Evolutionary conservation across 92 coral and sea anemone species (phyloP).

Genomic region (Epizoanthus stellaris): DNA sequence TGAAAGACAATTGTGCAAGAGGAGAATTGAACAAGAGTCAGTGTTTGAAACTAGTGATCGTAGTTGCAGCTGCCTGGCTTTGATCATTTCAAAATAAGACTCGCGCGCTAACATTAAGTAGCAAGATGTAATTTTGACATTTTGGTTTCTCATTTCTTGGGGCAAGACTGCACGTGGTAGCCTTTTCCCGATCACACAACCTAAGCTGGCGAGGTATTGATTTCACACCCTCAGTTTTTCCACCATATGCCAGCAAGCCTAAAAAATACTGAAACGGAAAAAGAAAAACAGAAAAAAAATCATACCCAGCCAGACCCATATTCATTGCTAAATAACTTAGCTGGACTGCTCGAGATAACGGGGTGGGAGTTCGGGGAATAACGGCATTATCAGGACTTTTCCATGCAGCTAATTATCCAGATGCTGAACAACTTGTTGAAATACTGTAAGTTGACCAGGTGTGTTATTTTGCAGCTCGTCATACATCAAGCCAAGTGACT

Average conservation of each 20-base stretch:
- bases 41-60: too few species aligned
- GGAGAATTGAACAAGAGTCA: neutral
- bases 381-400: neutral
- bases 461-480: neutral
- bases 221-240: too few species aligned
- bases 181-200: too few species aligned
- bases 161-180: too few species aligned
- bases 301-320: neutral
- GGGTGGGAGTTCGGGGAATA: neutral
- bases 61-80: too few species aligned
- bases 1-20: neutral
- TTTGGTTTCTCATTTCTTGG: too few species aligned
- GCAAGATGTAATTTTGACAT: too few species aligned
- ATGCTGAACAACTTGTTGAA: slow-evolving; percentile 1
- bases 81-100: too few species aligned
- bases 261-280: neutral
- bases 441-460: neutral
- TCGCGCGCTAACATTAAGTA: too few species aligned
- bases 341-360: slow-evolving; percentile 2
- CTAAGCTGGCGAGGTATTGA: too few species aligned
- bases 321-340: neutral
- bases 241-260: too few species aligned
- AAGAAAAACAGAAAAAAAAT: neutral
- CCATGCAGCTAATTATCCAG: slow-evolving; percentile 1
- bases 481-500: neutral